Base-by-base conservation (phyloP, 2,888 invertebrate species). In the Caenorhabditis uteleia region DNA sequence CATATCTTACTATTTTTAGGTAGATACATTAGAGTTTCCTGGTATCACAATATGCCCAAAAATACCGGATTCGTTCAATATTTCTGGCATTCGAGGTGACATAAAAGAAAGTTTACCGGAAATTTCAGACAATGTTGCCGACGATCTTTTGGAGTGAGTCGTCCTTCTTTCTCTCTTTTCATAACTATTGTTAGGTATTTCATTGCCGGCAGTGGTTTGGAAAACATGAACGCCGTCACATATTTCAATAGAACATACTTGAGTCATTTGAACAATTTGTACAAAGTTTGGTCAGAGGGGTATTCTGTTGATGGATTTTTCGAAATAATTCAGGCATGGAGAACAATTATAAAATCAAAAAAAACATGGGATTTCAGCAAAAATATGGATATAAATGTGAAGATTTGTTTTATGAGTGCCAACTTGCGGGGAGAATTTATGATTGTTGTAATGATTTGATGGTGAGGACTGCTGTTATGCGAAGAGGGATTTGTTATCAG, bases 41-140 rank as follows among this genome's bases (percentile, higher is more conserved):
- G 77, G 71, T 8, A 75, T 79, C 12, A 78, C 79, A 4, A 70
- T 79, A n/a, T 79, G 79, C 39, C 79, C 79, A 23, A 79, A 78
- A 56, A 55, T 75, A 12, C 79, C 79, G 3, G 79, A 79, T 45
- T 71, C 77, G 18, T 77, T 77, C 45, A 72, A 79, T 48, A 66
- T 65, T 33, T 46, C 68, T 20, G 71, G 47, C 2, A 61, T 77
- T 16, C 43, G 48, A 26, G 53, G 49, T 2, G 78, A 79, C 48
- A 75, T 79, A n/a, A 55, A 51, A 23, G 62, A 56, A 7, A 58
- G 68, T 27, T 31, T 79, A 8, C 75, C 70, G 0, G 54, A 68
- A 12, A 53, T 78, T 8, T 50, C 65, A 3, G 45, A 69, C 23
- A 46, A 62, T 7, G 60, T 50, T 5, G 70, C 68, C 3, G 40